These are phyloP conservation scores for Phylloscopus trochilus DNA, from an alignment of 2,113 vertebrate genomes.

Conservation along the genomic window DNA sequence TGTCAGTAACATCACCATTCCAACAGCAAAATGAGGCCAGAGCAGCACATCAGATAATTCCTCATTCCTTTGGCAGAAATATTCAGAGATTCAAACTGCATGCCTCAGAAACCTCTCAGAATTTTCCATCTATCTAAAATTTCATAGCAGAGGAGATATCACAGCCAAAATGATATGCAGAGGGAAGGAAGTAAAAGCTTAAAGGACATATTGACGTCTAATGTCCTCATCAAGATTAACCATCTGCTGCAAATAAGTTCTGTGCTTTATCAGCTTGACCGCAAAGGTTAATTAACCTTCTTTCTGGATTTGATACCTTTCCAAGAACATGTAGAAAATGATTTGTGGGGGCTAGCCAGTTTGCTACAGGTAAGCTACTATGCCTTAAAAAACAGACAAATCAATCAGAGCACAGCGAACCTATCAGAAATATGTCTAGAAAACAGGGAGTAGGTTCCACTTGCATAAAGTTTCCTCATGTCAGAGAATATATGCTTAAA, in stretches of 20 bases:
- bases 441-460: neutral
- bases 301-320: constrained; percentile 1
- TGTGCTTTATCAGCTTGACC: constrained; percentile 33
- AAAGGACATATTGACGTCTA: neutral
- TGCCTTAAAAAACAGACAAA: neutral
- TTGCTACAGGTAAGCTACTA: neutral
- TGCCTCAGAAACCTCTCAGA: neutral
- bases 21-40: neutral
- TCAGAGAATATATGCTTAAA: neutral
- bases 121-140: neutral
- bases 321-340: neutral
- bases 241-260: neutral
- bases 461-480: neutral
- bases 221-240: neutral
- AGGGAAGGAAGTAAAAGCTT: constrained; percentile 21
- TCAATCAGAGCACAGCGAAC: neutral
- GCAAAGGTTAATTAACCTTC: neutral
- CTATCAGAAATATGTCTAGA: neutral
- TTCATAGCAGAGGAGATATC: neutral
- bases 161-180: neutral
- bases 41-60: neutral
- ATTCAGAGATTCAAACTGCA: neutral
- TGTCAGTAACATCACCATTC: neutral
- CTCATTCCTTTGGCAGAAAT: neutral
- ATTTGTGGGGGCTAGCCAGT: neutral